phyloP scores from a whole-genome alignment of 2,113 vertebrate genomes.

The Lamprotornis superbus region DNA sequence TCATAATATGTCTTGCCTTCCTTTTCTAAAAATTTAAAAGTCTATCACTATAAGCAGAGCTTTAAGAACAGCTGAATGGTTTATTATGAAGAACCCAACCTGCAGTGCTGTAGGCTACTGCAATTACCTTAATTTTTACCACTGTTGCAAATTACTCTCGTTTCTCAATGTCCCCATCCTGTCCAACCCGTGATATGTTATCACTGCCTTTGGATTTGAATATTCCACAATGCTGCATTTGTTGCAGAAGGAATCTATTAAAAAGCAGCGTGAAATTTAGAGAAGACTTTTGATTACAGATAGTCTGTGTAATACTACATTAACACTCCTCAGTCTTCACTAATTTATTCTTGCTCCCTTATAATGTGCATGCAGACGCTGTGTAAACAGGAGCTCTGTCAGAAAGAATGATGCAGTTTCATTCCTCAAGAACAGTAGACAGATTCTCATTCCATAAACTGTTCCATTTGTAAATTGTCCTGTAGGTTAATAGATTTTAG shows the following conservation, averaged over 20 bases:
- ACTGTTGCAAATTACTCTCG: background rate
- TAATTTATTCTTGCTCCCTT: background rate
- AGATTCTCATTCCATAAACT: background rate
- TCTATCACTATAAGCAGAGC: background rate
- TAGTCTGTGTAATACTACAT: background rate
- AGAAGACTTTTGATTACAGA: background rate
- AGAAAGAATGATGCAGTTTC: background rate
- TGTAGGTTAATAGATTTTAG: slow-evolving; percentile 6
- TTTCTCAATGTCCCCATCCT: background rate
- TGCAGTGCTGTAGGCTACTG: background rate
- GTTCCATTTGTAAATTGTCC: slow-evolving; percentile 2
- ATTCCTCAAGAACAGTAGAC: background rate
- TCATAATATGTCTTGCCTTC: background rate
- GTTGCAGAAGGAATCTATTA: background rate
- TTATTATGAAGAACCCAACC: background rate
- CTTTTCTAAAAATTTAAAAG: background rate
- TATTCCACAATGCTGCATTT: background rate
- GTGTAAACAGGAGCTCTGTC: background rate
- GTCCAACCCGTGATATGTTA: background rate
- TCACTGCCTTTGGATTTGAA: background rate
- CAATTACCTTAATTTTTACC: background rate
- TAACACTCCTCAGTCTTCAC: background rate
- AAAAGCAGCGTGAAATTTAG: background rate
- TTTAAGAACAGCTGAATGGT: background rate
- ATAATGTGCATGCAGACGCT: background rate